phyloP scores from a whole-genome alignment of 1,140 invertebrate genomes.

The Panulirus ornatus region DNA sequence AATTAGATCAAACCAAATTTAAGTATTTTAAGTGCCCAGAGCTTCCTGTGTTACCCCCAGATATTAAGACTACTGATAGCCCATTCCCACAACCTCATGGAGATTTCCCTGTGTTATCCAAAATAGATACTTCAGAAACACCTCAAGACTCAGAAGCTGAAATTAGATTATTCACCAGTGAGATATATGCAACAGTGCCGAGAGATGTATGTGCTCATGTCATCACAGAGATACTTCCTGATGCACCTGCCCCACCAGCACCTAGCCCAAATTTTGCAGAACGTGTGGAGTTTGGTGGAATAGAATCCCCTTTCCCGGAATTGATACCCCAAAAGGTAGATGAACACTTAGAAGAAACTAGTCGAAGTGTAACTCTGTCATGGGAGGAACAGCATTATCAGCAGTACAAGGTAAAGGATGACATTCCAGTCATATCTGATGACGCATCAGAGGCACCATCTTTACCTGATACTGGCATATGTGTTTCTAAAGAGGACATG shows the following conservation, averaged over 20 bases:
- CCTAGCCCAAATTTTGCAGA: slow-evolving; percentile 46
- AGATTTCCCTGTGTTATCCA: slow-evolving; percentile 13
- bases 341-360: neutral
- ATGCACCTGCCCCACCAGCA: slow-evolving; percentile 39
- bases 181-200: slow-evolving; percentile 35
- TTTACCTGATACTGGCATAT: slow-evolving; percentile 8
- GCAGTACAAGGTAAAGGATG: neutral
- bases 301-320: slow-evolving; percentile 41
- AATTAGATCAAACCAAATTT: neutral
- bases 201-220: neutral
- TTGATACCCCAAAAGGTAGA: slow-evolving; percentile 3
- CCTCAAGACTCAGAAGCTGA: slow-evolving; percentile 8
- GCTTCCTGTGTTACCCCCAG: slow-evolving; percentile 13
- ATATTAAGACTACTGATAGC: neutral
- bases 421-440: slow-evolving; percentile 15
- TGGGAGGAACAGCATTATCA: slow-evolving; percentile 38
- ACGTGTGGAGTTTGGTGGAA: slow-evolving; percentile 34
- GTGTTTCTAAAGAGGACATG: neutral
- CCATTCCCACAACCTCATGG: slow-evolving; percentile 28
- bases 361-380: neutral
- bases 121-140: neutral
- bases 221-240: slow-evolving; percentile 10
- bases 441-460: slow-evolving; percentile 14
- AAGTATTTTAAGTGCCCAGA: slow-evolving; percentile 13
- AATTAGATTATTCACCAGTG: neutral